A percentile compares a stretch with the other conserved stretches of the same genome.
Conservation (phyloP, 2,888 invertebrate species). For the Cryptocephalus moraei region DNA sequence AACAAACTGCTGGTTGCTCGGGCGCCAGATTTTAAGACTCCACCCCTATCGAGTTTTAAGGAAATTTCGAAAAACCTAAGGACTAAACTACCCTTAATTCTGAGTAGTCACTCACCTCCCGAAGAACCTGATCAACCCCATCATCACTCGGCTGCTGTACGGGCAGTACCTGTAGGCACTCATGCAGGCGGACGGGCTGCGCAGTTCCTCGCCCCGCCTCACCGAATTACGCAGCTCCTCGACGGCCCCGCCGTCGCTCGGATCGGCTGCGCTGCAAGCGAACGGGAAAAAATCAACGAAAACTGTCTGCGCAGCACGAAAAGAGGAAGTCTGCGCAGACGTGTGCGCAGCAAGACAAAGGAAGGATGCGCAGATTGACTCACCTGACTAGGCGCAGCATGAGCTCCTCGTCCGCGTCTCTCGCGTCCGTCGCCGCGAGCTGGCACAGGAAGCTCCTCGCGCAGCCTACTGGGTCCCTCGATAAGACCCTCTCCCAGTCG, state of each 20-base stretch:
- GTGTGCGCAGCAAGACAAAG: too few species aligned
- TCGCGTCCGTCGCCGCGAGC: slow-evolving; percentile 29
- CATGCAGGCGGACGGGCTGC: slow-evolving; percentile 23
- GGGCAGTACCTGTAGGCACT: slow-evolving; percentile 32
- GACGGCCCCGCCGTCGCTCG: slow-evolving; percentile 17
- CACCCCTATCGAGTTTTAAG: too few species aligned
- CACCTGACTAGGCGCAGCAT: slow-evolving; percentile 31
- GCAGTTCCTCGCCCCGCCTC: slow-evolving; percentile 22
- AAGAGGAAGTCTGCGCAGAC: too few species aligned
- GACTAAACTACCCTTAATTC: too few species aligned
- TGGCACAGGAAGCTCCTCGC: slow-evolving; percentile 40
- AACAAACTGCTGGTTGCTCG: too few species aligned
- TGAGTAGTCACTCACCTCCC: too few species aligned
- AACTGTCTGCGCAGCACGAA: too few species aligned
- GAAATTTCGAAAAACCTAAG: too few species aligned
- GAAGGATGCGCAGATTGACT: slow-evolving; percentile 4
- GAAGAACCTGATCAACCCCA: slow-evolving; percentile 24
- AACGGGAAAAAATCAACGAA: too few species aligned
- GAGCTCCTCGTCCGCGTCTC: slow-evolving; percentile 24
- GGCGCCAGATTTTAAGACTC: too few species aligned
- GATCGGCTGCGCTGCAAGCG: too few species aligned
- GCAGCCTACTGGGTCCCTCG: slow-evolving; percentile 38
- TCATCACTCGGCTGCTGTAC: slow-evolving; percentile 31
- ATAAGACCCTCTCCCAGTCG: slow-evolving; percentile 31
- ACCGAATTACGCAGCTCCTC: slow-evolving; percentile 28